These are phyloP conservation scores for Arctopsyche grandis DNA, from an alignment of 1,140 invertebrate genomes.

Conservation along the genomic window DNA sequence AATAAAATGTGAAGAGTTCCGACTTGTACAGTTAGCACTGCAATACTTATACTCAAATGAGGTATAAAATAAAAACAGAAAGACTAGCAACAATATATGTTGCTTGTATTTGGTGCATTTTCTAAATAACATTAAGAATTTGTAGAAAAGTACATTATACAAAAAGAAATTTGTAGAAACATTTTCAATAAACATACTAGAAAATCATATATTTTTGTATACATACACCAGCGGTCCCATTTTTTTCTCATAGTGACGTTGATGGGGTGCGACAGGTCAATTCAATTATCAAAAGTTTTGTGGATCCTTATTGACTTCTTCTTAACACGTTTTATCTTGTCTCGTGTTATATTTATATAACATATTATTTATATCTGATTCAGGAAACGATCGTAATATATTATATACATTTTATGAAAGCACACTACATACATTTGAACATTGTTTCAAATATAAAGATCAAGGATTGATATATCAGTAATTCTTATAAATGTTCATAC, in stretches of 20 bases:
- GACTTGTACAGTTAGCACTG: too few species aligned
- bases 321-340: background rate
- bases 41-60: too few species aligned
- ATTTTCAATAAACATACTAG: constrained; percentile 19
- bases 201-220: constrained; percentile 22
- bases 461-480: background rate
- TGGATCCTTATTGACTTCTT: background rate
- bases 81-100: background rate
- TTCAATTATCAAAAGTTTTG: background rate
- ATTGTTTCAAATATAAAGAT: background rate
- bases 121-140: background rate
- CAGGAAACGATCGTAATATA: background rate
- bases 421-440: background rate
- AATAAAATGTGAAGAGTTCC: too few species aligned
- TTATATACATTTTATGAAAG: too few species aligned
- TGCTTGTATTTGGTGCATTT: constrained; percentile 9
- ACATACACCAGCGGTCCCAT: background rate
- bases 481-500: background rate
- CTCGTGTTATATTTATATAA: background rate
- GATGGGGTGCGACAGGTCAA: background rate
- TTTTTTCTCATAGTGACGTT: background rate
- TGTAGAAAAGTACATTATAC: constrained; percentile 11
- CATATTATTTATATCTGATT: background rate
- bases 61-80: background rate
- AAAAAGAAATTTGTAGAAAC: constrained; percentile 14